These are phyloP conservation scores for Sparus aurata DNA, from an alignment of 2,797 vertebrate genomes.

Conservation along the genomic window DNA sequence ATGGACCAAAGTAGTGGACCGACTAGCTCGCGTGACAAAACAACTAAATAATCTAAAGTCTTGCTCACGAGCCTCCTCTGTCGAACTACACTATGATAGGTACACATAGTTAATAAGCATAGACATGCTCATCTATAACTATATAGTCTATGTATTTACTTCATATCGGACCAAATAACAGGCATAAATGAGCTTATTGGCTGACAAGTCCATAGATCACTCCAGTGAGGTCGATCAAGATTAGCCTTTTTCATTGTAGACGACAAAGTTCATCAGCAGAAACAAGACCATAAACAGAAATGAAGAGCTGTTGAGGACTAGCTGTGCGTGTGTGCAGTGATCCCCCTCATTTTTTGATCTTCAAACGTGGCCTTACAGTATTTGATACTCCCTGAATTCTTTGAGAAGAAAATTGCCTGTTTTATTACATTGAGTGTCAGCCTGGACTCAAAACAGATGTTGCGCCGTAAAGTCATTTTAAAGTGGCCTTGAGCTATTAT, in stretches of 20 bases:
- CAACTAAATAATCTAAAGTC: neutral
- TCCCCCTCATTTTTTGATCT: conserved; percentile 47
- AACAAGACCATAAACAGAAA: neutral
- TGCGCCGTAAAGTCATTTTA: conserved; percentile 63
- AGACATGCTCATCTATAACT: neutral
- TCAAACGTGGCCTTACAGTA: conserved; percentile 42
- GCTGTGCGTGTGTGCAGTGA: conserved; percentile 33
- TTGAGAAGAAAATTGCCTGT: conserved; percentile 49
- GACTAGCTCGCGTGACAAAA: too few relatives aligned
- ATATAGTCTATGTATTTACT: neutral
- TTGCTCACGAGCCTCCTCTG: neutral
- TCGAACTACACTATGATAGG: neutral
- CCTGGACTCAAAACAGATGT: conserved; percentile 67
- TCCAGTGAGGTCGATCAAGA: neutral
- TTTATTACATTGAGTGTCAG: conserved; percentile 61
- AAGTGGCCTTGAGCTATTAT: conserved; percentile 61
- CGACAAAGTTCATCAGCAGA: neutral
- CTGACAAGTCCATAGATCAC: neutral
- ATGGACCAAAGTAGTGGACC: neutral
- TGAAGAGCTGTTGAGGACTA: conserved; percentile 1
- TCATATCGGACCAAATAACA: neutral
- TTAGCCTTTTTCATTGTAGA: neutral
- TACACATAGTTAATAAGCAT: neutral
- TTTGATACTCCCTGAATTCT: conserved; percentile 45
- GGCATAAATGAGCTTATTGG: neutral